A percentile compares a stretch with the other conserved stretches of the same genome.
Evolutionary conservation across 2,113 vertebrate species (phyloP).

Genomic region (Chloropsis hardwickii): DNA sequence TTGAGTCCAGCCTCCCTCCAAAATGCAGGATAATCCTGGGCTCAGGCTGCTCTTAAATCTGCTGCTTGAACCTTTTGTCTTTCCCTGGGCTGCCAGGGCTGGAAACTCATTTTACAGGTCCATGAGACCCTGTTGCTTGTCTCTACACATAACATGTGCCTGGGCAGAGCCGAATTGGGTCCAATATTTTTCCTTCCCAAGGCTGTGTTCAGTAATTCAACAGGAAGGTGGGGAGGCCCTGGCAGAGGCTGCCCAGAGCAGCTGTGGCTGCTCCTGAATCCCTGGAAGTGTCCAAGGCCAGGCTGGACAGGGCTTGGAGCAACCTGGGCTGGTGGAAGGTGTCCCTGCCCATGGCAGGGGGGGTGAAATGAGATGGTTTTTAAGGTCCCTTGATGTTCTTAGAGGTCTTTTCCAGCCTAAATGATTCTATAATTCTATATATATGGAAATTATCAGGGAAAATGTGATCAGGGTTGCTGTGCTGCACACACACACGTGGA

Average conservation of each 20-base stretch:
- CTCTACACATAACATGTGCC: background rate
- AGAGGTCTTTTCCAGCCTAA: background rate
- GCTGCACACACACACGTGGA: fast-evolving
- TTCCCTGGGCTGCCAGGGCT: background rate
- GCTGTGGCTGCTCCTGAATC: background rate
- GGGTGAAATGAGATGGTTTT: background rate
- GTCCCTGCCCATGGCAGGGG: background rate
- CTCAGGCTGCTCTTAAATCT: background rate
- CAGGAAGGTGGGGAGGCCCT: background rate
- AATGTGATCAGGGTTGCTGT: background rate
- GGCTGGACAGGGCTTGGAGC: background rate
- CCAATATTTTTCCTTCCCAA: background rate
- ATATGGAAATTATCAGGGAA: background rate
- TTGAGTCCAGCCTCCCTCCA: background rate
- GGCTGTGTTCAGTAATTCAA: background rate
- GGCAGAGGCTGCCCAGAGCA: background rate
- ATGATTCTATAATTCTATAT: background rate
- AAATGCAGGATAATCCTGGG: background rate
- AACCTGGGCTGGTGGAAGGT: fast-evolving
- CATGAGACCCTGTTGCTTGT: background rate
- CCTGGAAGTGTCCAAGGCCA: background rate
- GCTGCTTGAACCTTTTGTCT: background rate
- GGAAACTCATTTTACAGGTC: background rate
- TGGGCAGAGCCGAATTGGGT: background rate
- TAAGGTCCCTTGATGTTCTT: background rate